Conservation (phyloP, 2,113 vertebrate genomes). For the Rhinoderma darwinii region DNA sequence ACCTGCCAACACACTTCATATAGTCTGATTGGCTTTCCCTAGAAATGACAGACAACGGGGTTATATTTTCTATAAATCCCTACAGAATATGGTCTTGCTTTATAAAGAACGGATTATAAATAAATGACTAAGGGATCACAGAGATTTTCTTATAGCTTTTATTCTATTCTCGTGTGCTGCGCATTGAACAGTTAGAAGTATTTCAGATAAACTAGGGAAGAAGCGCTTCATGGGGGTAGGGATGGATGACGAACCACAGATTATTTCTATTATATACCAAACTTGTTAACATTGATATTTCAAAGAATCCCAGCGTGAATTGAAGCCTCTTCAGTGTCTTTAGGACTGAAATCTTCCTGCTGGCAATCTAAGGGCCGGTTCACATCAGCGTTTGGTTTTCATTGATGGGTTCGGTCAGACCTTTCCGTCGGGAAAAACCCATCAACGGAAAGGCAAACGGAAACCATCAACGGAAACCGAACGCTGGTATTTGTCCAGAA, state of each 20-base stretch:
- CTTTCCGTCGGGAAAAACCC: too few species aligned
- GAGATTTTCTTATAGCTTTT: slow-evolving; percentile 57
- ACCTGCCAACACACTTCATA: too few species aligned
- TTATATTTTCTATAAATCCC: too few species aligned
- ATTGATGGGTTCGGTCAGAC: too few species aligned
- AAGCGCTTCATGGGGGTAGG: not conserved
- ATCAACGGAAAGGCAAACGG: too few species aligned
- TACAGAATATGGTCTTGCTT: not conserved
- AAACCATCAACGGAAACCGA: too few species aligned
- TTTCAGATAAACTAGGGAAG: not conserved
- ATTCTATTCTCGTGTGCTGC: not conserved
- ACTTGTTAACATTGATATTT: not conserved
- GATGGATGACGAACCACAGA: not conserved
- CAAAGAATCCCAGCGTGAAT: not conserved
- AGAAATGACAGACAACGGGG: too few species aligned
- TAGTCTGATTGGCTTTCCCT: too few species aligned
- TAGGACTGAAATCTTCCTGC: not conserved
- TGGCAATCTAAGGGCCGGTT: not conserved
- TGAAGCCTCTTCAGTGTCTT: not conserved
- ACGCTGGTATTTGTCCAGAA: not conserved
- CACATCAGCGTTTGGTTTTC: too few species aligned
- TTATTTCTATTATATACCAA: not conserved
- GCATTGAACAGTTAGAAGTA: not conserved
- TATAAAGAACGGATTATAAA: not conserved
- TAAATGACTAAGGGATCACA: not conserved